Evolutionary conservation across 2,113 vertebrate species (phyloP).

Genomic region (Rhinichthys klamathensis): DNA sequence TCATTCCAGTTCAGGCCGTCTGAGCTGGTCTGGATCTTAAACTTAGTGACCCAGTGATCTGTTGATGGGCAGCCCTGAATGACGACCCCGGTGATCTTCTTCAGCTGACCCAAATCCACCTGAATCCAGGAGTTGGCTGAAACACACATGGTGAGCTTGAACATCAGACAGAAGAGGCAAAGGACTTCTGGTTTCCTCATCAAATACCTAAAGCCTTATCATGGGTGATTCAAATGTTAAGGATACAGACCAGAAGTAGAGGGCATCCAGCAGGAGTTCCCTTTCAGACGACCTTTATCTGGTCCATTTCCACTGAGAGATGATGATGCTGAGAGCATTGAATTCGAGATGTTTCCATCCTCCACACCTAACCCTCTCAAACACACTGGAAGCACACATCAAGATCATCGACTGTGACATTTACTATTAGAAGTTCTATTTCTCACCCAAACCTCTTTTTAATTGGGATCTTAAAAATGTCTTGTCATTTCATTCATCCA

Average conservation of each 20-base stretch:
- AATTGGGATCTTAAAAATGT: not conserved
- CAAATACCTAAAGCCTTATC: not conserved
- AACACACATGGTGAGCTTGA: not conserved
- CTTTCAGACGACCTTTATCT: conserved; percentile 69
- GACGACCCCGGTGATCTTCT: conserved; percentile 76
- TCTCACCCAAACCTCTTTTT: not conserved
- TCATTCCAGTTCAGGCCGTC: conserved; percentile 71
- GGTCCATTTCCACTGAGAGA: conserved; percentile 57
- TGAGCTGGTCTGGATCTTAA: conserved; percentile 74
- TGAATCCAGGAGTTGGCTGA: conserved; percentile 74
- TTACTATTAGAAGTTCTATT: not conserved
- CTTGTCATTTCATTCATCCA: not conserved
- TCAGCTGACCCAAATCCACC: conserved; percentile 67
- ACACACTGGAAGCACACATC: conserved; percentile 69
- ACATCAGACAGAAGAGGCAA: not conserved
- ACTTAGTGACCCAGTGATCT: conserved; percentile 76
- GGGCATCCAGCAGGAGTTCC: conserved; percentile 78
- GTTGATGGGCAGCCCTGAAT: conserved; percentile 74
- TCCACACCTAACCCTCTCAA: conserved; percentile 75
- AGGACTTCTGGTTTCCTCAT: not conserved
- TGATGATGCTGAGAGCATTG: conserved; percentile 74
- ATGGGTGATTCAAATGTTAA: not conserved
- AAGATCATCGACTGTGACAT: not conserved
- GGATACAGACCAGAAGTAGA: conserved; percentile 44
- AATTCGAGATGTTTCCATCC: conserved; percentile 69